phyloP scores from a whole-genome alignment of 2,888 invertebrate genomes.

The Drosophila eohydei region DNA sequence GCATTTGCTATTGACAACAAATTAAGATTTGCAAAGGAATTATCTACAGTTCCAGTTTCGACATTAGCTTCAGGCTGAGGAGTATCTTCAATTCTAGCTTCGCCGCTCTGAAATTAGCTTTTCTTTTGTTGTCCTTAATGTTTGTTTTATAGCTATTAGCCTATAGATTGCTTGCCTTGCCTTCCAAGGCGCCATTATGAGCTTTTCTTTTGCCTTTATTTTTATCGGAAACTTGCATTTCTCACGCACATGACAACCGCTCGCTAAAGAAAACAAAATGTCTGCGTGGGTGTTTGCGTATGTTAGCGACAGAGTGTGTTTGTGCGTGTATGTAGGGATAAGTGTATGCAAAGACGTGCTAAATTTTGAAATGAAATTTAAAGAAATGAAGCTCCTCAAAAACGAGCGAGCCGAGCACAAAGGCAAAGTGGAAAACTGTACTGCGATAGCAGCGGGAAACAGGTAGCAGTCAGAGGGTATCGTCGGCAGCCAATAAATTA shows the following conservation, averaged over 20 bases:
- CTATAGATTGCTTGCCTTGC: slow-evolving; percentile 40
- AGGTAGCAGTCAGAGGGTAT: slow-evolving; percentile 38
- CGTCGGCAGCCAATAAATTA: slow-evolving; percentile 50
- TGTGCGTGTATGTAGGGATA: background rate
- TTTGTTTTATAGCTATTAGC: slow-evolving; percentile 52
- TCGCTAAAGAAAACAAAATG: slow-evolving; percentile 41
- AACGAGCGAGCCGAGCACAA: slow-evolving; percentile 2
- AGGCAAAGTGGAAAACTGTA: slow-evolving; percentile 17
- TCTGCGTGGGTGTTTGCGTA: slow-evolving; percentile 1
- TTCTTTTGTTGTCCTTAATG: slow-evolving; percentile 35
- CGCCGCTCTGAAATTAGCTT: slow-evolving; percentile 3
- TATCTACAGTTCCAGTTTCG: background rate
- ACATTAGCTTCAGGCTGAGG: background rate
- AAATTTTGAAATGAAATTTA: slow-evolving; percentile 75
- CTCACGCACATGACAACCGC: slow-evolving; percentile 69
- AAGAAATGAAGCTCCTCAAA: slow-evolving; percentile 48
- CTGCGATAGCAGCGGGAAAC: background rate
- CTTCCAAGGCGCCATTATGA: slow-evolving; percentile 19
- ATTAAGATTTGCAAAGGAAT: background rate
- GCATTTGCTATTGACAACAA: too few relatives aligned
- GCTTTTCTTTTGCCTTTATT: slow-evolving; percentile 29
- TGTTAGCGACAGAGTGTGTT: background rate
- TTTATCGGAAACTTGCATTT: slow-evolving; percentile 70
- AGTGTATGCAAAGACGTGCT: slow-evolving; percentile 56
- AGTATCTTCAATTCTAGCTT: slow-evolving; percentile 6